Base-by-base conservation (phyloP, 2,888 invertebrate species). In the Lepeophtheirus nordmannii region DNA sequence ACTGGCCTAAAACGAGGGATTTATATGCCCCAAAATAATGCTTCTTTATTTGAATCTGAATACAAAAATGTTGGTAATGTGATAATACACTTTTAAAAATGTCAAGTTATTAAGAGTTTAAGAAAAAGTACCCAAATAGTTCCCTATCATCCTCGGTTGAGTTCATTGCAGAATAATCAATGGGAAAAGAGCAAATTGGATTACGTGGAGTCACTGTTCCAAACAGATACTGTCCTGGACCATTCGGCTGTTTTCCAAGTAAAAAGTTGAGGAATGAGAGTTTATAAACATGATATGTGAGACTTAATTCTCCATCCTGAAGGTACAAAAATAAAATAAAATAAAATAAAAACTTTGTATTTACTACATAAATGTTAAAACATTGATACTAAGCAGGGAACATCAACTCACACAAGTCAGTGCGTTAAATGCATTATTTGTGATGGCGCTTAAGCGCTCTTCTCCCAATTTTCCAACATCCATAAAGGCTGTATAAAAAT, bases 261-360 rank as follows among this genome's bases (percentile, higher is more conserved):
- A 86, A 77, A 79, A 85, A 86, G 75, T 86, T 86, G 59, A 84
- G 82, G 74, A 84, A 86, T 74, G 83, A 83, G 72, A 85, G 80
- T 68, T 83, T 81, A 77, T 82, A 86, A n/a, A 83, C 81, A 39
- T 80, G 78, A 75, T 82, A 85, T 72, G 81, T 81, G 67, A 86
- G 76, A 69, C 80, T 81, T 70, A 83, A 79, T 72, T 83, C 84
- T 68, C 83, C 83, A 73, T 84, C 84, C 85, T 86, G 78, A 62
- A 46, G 14, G 2, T 3, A 78, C 77, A 67, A 71, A 71, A 70
- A 70, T 71, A 72, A 67, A 67, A 61, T 22, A 22, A 23, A 12
- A 10, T 12, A 23, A 23, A 60, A 12, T 60, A 14, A n/a, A n/a
- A n/a, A n/a, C n/a, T n/a, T n/a, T n/a, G n/a, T n/a, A n/a, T n/a